These are phyloP conservation scores for Argyrosomus japonicus DNA, from an alignment of 2,113 vertebrate species.

Conservation along the genomic window DNA sequence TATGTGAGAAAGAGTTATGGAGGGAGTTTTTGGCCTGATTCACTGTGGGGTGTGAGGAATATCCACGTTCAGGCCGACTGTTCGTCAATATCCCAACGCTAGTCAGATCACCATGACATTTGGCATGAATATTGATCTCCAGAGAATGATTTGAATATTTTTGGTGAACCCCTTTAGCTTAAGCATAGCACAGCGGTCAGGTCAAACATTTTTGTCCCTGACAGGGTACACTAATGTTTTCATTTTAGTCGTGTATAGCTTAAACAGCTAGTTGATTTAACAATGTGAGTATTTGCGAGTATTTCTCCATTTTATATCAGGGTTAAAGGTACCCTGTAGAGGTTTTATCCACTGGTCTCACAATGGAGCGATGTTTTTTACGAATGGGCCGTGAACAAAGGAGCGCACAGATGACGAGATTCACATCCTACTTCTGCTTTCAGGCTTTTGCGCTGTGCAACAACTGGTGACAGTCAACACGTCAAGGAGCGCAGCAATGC, in stretches of 20 bases:
- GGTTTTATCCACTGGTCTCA: no score
- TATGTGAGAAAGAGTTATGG: slow-evolving; percentile 20
- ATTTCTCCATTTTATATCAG: no score
- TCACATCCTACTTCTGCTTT: background rate
- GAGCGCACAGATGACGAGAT: background rate
- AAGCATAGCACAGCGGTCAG: background rate
- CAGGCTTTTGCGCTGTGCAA: no score
- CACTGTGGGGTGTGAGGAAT: slow-evolving; percentile 1
- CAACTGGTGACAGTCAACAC: background rate
- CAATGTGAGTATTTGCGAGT: no score
- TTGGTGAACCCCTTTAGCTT: background rate
- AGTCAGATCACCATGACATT: background rate
- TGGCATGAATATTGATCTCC: background rate
- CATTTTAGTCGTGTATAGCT: background rate
- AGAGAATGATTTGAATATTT: background rate
- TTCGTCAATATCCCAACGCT: background rate
- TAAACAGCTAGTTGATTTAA: background rate
- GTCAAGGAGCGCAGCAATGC: background rate
- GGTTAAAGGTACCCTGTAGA: no score
- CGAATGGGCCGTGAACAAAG: no score
- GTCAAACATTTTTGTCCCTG: background rate
- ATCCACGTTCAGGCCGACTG: background rate
- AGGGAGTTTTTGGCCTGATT: background rate
- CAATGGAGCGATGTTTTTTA: background rate
- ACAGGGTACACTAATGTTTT: background rate